phyloP scores from a whole-genome alignment of 2,797 vertebrate species.

The Schizopygopsis pylzovi region DNA sequence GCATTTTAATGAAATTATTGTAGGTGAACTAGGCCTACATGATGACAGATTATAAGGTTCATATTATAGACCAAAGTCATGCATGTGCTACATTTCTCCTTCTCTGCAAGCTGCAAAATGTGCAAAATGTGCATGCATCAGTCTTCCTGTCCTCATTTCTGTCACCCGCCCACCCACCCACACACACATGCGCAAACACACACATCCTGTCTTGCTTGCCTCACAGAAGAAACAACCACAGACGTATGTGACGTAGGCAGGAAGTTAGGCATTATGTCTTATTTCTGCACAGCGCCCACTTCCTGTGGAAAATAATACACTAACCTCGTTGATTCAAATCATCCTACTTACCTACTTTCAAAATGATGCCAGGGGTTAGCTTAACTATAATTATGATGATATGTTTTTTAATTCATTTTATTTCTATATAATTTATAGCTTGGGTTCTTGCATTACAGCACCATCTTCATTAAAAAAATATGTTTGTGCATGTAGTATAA shows the following conservation, averaged over 20 bases:
- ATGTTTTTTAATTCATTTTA: neutral
- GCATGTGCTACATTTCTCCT: constrained; percentile 57
- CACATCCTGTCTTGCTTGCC: constrained; percentile 69
- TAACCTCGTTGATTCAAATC: constrained; percentile 46
- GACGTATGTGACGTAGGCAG: constrained; percentile 62
- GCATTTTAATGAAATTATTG: neutral
- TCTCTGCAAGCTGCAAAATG: constrained; percentile 51
- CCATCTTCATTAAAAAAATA: neutral
- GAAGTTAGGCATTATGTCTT: constrained; percentile 54
- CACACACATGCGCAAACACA: constrained; percentile 55
- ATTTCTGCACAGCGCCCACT: constrained; percentile 59
- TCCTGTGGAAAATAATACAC: constrained; percentile 68
- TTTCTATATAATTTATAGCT: too few species aligned
- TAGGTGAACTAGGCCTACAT: neutral
- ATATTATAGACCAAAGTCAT: constrained; percentile 30
- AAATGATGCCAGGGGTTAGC: constrained; percentile 25
- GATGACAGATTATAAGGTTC: constrained; percentile 19
- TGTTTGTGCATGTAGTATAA: neutral
- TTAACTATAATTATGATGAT: neutral
- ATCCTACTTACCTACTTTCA: constrained; percentile 62
- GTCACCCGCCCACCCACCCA: constrained; percentile 27
- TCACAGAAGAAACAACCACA: constrained; percentile 64
- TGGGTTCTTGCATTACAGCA: neutral
- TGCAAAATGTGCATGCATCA: constrained; percentile 39
- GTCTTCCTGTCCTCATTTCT: constrained; percentile 64